Evolutionary conservation across 2,113 vertebrate genomes (phyloP).

Genomic region (Gymnorhina tibicen): DNA sequence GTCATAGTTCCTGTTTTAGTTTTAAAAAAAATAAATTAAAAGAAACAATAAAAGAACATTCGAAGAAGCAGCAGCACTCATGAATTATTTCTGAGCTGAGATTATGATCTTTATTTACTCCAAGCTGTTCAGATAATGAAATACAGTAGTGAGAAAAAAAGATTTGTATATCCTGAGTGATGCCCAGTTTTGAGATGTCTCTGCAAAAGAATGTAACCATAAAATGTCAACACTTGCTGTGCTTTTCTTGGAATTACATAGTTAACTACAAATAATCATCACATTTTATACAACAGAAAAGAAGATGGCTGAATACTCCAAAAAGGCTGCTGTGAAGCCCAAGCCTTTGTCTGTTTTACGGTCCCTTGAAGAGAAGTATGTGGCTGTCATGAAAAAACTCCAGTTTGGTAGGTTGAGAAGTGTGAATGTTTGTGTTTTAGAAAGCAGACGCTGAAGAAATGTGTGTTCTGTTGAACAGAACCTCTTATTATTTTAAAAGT

Average conservation of each 20-base stretch:
- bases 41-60: background rate
- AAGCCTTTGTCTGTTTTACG: conserved; percentile 90
- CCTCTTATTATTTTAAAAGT: background rate
- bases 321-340: conserved; percentile 84
- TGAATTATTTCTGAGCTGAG: background rate
- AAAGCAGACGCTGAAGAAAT: background rate
- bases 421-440: background rate
- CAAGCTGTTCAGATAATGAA: background rate
- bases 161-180: background rate
- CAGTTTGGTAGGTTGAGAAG: conserved; percentile 89
- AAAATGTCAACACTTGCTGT: background rate
- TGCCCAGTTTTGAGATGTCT: background rate
- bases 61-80: background rate
- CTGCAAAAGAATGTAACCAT: background rate
- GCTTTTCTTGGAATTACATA: background rate
- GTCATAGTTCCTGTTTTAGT: background rate
- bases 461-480: background rate
- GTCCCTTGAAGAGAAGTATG: conserved; percentile 96
- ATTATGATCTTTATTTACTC: background rate
- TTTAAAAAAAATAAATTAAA: background rate
- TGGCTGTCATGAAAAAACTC: conserved; percentile 95
- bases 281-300: conserved; percentile 78
- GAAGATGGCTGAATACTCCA: conserved; percentile 91
- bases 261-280: background rate
- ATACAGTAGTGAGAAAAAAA: background rate